Conservation (phyloP, 1,140 invertebrate species). For the Dysdera silvatica region DNA sequence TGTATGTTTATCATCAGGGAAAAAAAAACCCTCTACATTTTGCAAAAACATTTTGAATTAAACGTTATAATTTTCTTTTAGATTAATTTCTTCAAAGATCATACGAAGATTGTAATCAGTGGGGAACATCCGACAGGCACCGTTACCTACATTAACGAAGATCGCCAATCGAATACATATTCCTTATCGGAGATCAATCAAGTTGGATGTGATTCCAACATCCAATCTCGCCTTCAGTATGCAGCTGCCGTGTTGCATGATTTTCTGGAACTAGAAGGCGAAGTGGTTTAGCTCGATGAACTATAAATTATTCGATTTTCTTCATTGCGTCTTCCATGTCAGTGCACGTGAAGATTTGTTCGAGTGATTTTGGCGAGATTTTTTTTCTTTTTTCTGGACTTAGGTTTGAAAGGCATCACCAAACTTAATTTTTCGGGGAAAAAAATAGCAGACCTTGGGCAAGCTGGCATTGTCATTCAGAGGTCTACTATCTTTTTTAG, state of each 20-base stretch:
- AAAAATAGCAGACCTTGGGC: no score
- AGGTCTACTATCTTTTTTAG: no score
- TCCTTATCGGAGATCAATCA: slow-evolving; percentile 52
- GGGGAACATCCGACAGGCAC: slow-evolving; percentile 42
- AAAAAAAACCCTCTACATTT: neutral
- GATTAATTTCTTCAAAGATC: slow-evolving; percentile 59
- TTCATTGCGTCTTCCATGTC: no score
- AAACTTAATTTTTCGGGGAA: no score
- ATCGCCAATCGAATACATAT: slow-evolving; percentile 53
- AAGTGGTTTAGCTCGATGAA: no score
- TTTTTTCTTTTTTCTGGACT: no score
- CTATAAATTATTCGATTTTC: no score
- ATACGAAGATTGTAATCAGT: slow-evolving; percentile 53
- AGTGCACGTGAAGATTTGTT: no score
- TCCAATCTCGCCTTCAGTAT: slow-evolving; percentile 54
- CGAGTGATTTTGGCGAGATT: no score
- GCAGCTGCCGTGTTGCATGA: slow-evolving; percentile 49
- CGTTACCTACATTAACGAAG: slow-evolving; percentile 53
- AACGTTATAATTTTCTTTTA: slow-evolving; percentile 35
- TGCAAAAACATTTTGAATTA: neutral
- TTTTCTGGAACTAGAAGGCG: slow-evolving; percentile 47
- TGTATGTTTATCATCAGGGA: neutral
- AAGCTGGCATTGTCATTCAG: no score
- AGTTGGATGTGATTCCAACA: slow-evolving; percentile 51
- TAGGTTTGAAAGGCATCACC: no score